phyloP scores from a whole-genome alignment of 2,888 invertebrate species.

The Adineta ricciae region DNA sequence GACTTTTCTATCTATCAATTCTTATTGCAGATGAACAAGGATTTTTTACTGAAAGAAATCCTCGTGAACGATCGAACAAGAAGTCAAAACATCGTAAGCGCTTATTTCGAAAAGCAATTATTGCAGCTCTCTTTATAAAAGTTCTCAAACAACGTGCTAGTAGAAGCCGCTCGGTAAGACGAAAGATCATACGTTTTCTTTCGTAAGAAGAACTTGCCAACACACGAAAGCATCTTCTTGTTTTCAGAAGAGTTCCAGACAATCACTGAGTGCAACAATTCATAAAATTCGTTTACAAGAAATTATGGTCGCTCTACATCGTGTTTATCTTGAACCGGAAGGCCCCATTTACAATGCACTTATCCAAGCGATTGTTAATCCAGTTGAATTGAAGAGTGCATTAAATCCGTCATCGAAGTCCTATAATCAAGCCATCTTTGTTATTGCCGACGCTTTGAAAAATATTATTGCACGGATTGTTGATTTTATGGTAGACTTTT shows the following conservation, averaged over 20 bases:
- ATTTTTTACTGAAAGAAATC: background rate
- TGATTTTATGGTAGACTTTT: background rate
- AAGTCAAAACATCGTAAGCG: too few species aligned
- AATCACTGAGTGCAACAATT: slow-evolving; percentile 1
- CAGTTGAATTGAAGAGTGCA: background rate
- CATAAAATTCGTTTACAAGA: slow-evolving; percentile 17
- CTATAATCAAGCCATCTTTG: background rate
- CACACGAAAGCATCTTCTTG: background rate
- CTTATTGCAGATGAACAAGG: background rate
- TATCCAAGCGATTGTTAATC: background rate
- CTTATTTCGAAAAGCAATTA: background rate
- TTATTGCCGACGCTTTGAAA: background rate
- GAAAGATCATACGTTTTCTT: background rate
- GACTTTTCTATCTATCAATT: too few species aligned
- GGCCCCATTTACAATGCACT: background rate
- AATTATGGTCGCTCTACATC: slow-evolving; percentile 17
- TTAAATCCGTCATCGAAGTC: background rate
- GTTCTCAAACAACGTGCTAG: background rate
- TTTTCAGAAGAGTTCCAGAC: background rate
- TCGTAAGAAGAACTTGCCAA: background rate
- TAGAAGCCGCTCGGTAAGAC: background rate
- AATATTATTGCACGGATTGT: slow-evolving; percentile 9
- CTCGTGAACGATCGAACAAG: background rate
- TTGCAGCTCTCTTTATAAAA: background rate
- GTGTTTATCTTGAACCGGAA: slow-evolving; percentile 13